These are phyloP conservation scores for Poicephalus gulielmi DNA, from an alignment of 2,113 vertebrate species.

Conservation along the genomic window DNA sequence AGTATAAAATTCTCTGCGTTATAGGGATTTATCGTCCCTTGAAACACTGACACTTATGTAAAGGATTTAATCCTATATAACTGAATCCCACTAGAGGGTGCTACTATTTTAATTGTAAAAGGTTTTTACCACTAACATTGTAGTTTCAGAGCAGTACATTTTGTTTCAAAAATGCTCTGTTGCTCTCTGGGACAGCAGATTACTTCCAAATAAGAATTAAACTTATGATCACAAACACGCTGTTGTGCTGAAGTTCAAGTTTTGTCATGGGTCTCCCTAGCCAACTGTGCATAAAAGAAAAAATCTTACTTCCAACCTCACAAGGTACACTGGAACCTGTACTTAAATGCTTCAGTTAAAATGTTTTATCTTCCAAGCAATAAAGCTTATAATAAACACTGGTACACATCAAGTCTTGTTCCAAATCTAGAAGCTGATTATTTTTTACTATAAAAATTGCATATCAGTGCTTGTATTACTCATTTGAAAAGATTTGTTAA, in stretches of 20 bases:
- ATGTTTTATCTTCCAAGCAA: not conserved
- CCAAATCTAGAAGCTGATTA: not conserved
- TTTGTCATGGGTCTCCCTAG: not conserved
- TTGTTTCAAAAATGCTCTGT: not conserved
- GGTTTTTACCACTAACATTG: not conserved
- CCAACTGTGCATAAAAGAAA: not conserved
- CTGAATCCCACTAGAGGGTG: conserved; percentile 36
- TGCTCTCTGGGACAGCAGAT: not conserved
- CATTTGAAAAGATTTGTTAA: not conserved
- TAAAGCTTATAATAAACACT: not conserved
- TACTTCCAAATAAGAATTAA: not conserved
- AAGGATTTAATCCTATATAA: not conserved
- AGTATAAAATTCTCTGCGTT: not conserved
- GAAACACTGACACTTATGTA: not conserved
- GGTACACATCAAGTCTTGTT: not conserved
- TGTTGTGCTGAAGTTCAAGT: not conserved
- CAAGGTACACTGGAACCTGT: not conserved
- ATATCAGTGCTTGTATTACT: not conserved
- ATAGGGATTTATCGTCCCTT: not conserved
- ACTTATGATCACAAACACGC: not conserved
- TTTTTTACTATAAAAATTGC: not conserved
- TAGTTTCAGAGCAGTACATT: not conserved
- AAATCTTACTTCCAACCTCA: not conserved
- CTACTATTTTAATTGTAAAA: conserved; percentile 27
- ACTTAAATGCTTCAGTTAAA: not conserved